Percentiles rank a stretch among this genome's conserved stretches.
phyloP scores from a whole-genome alignment of 92 coral and sea anemone species.

The Porites evermanni region DNA sequence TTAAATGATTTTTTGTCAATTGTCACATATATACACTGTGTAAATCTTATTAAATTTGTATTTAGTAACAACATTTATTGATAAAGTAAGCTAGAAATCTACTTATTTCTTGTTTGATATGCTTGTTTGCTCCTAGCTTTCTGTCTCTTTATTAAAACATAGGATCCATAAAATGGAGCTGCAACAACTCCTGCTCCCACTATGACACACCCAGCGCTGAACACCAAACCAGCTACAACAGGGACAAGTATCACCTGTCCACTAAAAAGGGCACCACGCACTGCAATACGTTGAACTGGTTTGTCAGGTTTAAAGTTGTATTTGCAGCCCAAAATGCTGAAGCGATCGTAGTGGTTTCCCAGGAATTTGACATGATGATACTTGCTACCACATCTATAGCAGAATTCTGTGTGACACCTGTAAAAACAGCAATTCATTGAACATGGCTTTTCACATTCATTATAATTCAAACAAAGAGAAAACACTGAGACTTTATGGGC shows the following conservation, averaged over 20 bases:
- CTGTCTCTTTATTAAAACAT: conserved; percentile 72
- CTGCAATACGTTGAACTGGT: conserved; percentile 79
- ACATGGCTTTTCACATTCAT: too few species aligned
- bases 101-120: not conserved
- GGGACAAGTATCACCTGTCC: conserved; percentile 74
- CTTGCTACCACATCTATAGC: conserved; percentile 83
- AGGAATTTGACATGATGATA: conserved; percentile 78
- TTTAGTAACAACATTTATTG: too few species aligned
- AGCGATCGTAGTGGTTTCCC: conserved; percentile 89
- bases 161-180: conserved; percentile 84
- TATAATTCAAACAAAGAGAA: too few species aligned
- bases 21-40: too few species aligned
- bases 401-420: conserved; percentile 90
- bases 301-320: conserved; percentile 82
- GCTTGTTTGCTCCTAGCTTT: conserved; percentile 28
- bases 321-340: conserved; percentile 88
- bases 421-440: not conserved
- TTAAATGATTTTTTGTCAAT: too few species aligned
- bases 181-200: conserved; percentile 79
- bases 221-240: conserved; percentile 74
- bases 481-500: too few species aligned
- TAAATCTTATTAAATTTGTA: too few species aligned
- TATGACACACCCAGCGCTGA: conserved; percentile 78
- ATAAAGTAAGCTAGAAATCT: not conserved
- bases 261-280: conserved; percentile 82